These are phyloP conservation scores for Tromatobia lineatoria DNA, from an alignment of 2,888 invertebrate genomes.

Conservation along the genomic window DNA sequence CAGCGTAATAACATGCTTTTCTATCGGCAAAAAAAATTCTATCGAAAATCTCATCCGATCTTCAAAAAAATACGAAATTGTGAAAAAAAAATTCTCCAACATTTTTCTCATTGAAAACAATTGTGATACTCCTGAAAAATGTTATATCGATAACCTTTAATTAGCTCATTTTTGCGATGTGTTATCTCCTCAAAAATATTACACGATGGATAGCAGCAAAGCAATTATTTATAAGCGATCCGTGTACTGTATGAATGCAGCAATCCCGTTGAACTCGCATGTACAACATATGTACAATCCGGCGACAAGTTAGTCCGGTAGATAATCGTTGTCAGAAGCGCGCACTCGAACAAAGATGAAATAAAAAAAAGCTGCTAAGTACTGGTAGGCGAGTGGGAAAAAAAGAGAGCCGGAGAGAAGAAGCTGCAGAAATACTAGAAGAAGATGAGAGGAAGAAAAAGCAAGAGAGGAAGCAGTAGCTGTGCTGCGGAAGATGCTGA, in stretches of 20 bases:
- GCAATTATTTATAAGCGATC: conserved; percentile 1
- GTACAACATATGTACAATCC: conserved; percentile 61
- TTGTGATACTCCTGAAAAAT: too few relatives aligned
- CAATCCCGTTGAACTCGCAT: conserved; percentile 26
- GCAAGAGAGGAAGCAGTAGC: conserved; percentile 53
- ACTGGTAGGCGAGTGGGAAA: conserved; percentile 40
- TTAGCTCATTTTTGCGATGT: too few relatives aligned
- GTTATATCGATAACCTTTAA: too few relatives aligned
- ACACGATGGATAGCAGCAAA: not conserved
- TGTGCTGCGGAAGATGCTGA: conserved; percentile 40
- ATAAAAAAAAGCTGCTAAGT: conserved; percentile 61
- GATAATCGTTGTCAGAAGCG: conserved; percentile 43
- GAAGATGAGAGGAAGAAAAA: conserved; percentile 53
- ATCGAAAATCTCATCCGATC: too few relatives aligned
- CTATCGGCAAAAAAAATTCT: too few relatives aligned
- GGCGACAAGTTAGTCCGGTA: conserved; percentile 59
- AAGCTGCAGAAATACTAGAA: conserved; percentile 56
- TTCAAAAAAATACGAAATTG: too few relatives aligned
- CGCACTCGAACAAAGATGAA: conserved; percentile 49
- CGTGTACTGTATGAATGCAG: conserved; percentile 12
- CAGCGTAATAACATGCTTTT: too few relatives aligned
- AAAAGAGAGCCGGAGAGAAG: conserved; percentile 25
- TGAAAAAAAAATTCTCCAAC: too few relatives aligned
- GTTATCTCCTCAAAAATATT: not conserved
- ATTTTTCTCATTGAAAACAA: too few relatives aligned